Evolutionary conservation across 1,140 invertebrate genomes (phyloP).

Genomic region (Diorhabda carinulata): DNA sequence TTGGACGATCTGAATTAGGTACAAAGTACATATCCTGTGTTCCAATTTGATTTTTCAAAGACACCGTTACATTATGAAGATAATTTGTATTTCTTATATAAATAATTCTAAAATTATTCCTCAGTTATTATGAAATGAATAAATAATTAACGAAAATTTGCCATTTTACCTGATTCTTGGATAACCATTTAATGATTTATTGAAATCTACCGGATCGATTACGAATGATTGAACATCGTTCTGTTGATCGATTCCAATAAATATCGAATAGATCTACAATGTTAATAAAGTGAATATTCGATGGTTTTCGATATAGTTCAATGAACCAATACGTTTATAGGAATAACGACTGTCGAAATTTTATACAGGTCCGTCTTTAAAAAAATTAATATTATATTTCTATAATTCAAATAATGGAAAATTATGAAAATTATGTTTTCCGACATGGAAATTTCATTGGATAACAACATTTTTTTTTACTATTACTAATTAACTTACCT

Average conservation of each 20-base stretch:
- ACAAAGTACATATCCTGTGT: conserved; percentile 42
- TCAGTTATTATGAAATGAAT: no score
- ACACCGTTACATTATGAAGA: conserved; percentile 38
- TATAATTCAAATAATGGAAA: no score
- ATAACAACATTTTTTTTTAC: no score
- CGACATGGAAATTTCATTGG: no score
- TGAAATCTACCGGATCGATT: conserved; percentile 42
- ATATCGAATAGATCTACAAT: conserved; percentile 39
- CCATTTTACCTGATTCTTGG: conserved; percentile 36
- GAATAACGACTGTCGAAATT: no score
- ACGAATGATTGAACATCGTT: conserved; percentile 36
- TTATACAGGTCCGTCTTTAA: no score
- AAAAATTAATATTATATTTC: no score
- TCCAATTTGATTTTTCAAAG: conserved; percentile 31
- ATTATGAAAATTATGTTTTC: no score
- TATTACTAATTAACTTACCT: conserved; percentile 26
- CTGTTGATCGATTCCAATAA: conserved; percentile 35
- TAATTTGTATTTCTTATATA: conserved; percentile 34
- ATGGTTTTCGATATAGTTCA: background rate
- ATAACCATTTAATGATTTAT: conserved; percentile 40
- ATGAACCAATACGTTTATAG: no score
- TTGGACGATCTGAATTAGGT: conserved; percentile 18
- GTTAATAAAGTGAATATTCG: background rate
- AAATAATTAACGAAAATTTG: no score
- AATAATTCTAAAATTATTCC: conserved; percentile 35